Percentiles rank a stretch among this genome's conserved stretches.
Evolutionary conservation across 1,140 invertebrate species (phyloP).

Genomic region (Platyscapa corneri): DNA sequence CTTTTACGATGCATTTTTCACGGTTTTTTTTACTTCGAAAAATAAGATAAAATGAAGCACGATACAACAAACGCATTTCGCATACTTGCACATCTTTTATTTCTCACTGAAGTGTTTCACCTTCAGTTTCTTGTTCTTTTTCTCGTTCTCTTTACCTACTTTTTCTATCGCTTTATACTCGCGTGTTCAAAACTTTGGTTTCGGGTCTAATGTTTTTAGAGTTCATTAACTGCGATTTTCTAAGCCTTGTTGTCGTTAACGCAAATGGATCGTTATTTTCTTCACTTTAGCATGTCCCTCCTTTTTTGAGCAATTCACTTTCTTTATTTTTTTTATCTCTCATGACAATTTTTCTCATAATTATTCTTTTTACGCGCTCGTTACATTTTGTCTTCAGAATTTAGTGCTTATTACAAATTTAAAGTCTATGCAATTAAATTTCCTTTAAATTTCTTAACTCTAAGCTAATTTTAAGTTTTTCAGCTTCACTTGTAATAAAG

Average conservation of each 20-base stretch:
- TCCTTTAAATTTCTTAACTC: background rate
- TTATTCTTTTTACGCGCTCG: background rate
- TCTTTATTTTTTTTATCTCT: background rate
- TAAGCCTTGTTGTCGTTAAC: background rate
- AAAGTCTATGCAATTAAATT: background rate
- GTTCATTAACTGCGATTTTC: background rate
- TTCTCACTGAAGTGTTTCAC: background rate
- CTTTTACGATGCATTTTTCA: slow-evolving; percentile 10
- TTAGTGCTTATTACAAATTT: background rate
- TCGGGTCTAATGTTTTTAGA: background rate
- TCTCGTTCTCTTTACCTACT: background rate
- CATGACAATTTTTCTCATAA: background rate
- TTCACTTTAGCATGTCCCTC: background rate
- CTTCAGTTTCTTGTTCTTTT: background rate
- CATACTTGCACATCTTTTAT: slow-evolving; percentile 1
- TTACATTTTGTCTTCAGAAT: background rate
- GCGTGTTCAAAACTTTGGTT: background rate
- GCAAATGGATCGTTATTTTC: background rate
- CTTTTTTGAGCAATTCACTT: background rate
- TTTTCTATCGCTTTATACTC: background rate
- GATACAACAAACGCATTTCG: background rate
- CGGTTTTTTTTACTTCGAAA: background rate
- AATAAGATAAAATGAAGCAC: slow-evolving; percentile 18
- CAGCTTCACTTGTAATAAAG: background rate
- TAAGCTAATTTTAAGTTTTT: background rate